Evolutionary conservation across 1,140 invertebrate species (phyloP), one percentile per base, ranked within the genome.

Genomic region (Polypedilum vanderplanki): DNA sequence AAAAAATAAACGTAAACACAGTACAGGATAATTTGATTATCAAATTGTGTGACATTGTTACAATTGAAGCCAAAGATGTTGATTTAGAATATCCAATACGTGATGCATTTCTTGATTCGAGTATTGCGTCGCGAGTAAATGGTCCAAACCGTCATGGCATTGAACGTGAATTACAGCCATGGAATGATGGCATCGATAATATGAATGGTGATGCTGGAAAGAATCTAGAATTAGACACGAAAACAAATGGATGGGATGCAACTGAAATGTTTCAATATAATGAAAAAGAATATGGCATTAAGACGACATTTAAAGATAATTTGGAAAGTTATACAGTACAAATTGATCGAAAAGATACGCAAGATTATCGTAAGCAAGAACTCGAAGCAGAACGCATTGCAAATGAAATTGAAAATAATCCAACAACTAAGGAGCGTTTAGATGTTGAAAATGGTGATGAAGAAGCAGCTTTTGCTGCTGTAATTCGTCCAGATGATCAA

Each of bases 361-460:
- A 91, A 78, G 94, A 96, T 82, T 97, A 91, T 79, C 92, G 90
- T 84, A 89, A 83, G 78, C 83, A 84, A 76, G 92, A 95, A 84
- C 90, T 89, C 40, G 91, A 92, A 82, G 96, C 95, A 41, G 88
- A 90, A 73, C 90, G 92, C 82, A 91, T 97, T 78, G 95, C 95
- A 0, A 89, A 88, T 57, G 94, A 97, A 85, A 97, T 98, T 75
- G 94, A 97, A 82, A 91, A 87, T 79, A 90, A 92, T 81, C 90
- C 93, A 0, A 85, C 86, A 76, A 93, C 94, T 78, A 91, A 90
- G 80, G 88, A 88, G n/a, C 86, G 92, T 76, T 85, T 91, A 74
- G 93, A 94, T 74, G 79, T 96, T 74, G 95, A 97, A 85, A 96
- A 97, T 84, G 94, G 93, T 0, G 94, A 96, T 78, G 93, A 96